phyloP scores from a whole-genome alignment of 2,888 invertebrate species.

The Amiota communis region DNA sequence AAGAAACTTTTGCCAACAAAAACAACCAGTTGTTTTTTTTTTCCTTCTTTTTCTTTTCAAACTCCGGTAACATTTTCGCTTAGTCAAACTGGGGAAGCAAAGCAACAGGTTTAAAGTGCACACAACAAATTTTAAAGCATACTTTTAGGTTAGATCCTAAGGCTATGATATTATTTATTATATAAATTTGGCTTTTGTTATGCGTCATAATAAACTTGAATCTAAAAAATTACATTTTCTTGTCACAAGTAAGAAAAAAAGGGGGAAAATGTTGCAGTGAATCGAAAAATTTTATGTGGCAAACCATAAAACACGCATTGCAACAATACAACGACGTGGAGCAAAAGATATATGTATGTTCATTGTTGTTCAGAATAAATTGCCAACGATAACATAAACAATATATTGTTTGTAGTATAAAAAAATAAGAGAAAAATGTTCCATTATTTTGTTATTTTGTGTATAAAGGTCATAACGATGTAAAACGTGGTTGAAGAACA shows the following conservation, averaged over 20 bases:
- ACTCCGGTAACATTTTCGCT: not conserved
- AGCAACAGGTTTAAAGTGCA: slow-evolving; percentile 22
- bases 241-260: too few species aligned
- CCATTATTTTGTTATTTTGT: slow-evolving; percentile 42
- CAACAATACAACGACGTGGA: slow-evolving; percentile 39
- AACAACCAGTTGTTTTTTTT: slow-evolving; percentile 19
- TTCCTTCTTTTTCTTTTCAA: slow-evolving; percentile 12
- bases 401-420: slow-evolving; percentile 30
- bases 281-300: too few species aligned
- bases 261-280: too few species aligned
- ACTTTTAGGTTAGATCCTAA: slow-evolving; percentile 30
- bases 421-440: not conserved
- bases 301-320: not conserved
- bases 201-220: slow-evolving; percentile 58
- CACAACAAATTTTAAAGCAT: slow-evolving; percentile 40
- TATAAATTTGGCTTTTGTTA: slow-evolving; percentile 42
- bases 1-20: slow-evolving; percentile 52
- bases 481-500: slow-evolving; percentile 1
- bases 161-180: too few species aligned
- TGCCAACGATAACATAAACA: slow-evolving; percentile 49
- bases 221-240: slow-evolving; percentile 58
- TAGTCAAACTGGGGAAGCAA: not conserved
- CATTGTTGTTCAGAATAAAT: slow-evolving; percentile 52
- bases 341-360: not conserved
- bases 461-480: slow-evolving; percentile 49